phyloP scores from a whole-genome alignment of 1,140 invertebrate genomes.

The Zophobas atratus region DNA sequence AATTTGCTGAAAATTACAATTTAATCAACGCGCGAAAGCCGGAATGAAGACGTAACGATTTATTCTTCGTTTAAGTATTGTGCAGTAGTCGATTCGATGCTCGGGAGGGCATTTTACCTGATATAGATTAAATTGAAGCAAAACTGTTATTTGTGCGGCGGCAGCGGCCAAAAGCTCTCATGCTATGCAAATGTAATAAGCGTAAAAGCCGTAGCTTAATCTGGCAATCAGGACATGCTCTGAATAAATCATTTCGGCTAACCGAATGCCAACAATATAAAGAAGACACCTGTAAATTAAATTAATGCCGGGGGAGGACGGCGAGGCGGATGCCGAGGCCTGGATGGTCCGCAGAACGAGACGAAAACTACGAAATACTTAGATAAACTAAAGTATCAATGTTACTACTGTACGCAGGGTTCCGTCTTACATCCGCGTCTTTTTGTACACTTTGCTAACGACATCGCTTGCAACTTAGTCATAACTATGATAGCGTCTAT shows the following conservation, averaged over 20 bases:
- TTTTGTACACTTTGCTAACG: no score
- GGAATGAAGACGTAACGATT: no score
- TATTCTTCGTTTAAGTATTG: conserved; percentile 4
- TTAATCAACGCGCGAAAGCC: background rate
- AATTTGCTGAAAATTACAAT: background rate
- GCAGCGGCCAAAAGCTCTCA: conserved; percentile 52
- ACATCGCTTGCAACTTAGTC: no score
- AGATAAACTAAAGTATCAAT: no score
- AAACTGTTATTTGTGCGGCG: conserved; percentile 44
- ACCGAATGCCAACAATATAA: conserved; percentile 50
- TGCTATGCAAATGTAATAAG: conserved; percentile 64
- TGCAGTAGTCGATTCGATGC: background rate
- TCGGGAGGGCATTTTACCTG: conserved; percentile 2
- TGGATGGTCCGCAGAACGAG: background rate
- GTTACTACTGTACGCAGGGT: no score
- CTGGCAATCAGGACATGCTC: conserved; percentile 60
- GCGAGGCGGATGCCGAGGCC: background rate
- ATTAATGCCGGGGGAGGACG: conserved; percentile 27
- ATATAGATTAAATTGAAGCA: conserved; percentile 42
- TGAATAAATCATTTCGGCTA: conserved; percentile 60
- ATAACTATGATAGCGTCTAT: no score
- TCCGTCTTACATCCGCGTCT: no score
- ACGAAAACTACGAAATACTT: no score
- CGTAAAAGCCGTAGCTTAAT: conserved; percentile 63
- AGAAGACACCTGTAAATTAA: conserved; percentile 46